Base-by-base conservation (phyloP, 2,888 invertebrate genomes). In the Teinopalpus imperialis region DNA sequence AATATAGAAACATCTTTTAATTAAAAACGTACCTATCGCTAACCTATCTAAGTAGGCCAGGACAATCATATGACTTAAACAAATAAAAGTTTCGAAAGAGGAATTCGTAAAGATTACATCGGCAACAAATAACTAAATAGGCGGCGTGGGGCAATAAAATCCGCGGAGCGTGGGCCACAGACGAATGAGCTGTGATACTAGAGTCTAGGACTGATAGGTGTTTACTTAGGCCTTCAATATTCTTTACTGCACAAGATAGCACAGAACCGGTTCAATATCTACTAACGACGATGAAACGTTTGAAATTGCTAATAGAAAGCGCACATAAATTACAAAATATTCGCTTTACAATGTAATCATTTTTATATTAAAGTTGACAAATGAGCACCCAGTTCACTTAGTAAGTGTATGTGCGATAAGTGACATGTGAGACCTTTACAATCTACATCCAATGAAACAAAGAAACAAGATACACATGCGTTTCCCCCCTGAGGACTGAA, bases 221-320 rank as follows among this genome's bases (percentile, higher is more conserved):
- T 41, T 46, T 41, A 35, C 41, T 46, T 41, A 46, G 46, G 13
- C 16, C 46, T 46, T 27, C 24, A 40, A 46, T 40, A 46, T 35
- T 45, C 32, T 45, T 45, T 45, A 45, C 8, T 40, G 20, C n/a
- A 26, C 21, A 1, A 40, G 46, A 46, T 41, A 46, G 2, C 3
- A 4, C 29, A 8, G 16, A 18, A 35, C 30, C 29, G 32, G 45
- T 40, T 35, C 21, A 18, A 18, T 40, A 41, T 46, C 41, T 6
- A 12, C 34, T 21, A n/a, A 13, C 8, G 13, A 23, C 4, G 20
- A 2, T 8, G 5, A 36, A 36, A 42, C 10, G 31, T n/a, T 32
- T 0, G 6, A 21, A 29, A 39, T 39, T 29, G 0, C 5, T 2
- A 8, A n/a, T 29, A 20, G 20, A 29, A 9, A 12, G 27, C 16